phyloP scores from a whole-genome alignment of 2,888 invertebrate species.

The Cheiracanthium punctorium region DNA sequence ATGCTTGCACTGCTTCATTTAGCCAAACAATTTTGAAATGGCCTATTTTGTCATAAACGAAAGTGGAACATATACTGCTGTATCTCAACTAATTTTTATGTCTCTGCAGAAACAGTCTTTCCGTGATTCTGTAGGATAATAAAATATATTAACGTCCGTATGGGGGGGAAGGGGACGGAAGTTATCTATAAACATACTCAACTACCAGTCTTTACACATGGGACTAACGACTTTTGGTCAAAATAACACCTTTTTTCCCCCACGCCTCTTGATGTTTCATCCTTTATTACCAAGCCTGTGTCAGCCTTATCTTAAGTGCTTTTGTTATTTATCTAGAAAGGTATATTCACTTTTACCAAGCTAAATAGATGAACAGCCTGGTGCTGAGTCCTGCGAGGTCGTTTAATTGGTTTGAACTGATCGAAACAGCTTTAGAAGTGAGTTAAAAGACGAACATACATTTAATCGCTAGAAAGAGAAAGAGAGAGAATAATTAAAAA shows the following conservation, averaged over 20 bases:
- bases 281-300: slow-evolving; percentile 59
- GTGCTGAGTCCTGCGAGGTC: neutral
- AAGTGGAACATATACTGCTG: too few relatives aligned
- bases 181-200: slow-evolving; percentile 3
- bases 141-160: neutral
- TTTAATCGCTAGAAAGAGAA: too few relatives aligned
- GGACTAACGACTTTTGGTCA: neutral
- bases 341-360: neutral
- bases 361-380: neutral
- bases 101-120: neutral
- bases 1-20: too few relatives aligned
- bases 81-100: too few relatives aligned
- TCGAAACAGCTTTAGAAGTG: neutral
- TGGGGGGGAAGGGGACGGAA: neutral
- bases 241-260: neutral
- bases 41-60: too few relatives aligned
- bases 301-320: slow-evolving; percentile 62
- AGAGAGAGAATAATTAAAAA: too few relatives aligned
- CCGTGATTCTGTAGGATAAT: neutral
- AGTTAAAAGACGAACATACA: too few relatives aligned
- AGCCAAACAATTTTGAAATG: too few relatives aligned
- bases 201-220: slow-evolving; percentile 8
- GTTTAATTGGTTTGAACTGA: neutral
- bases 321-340: slow-evolving; percentile 22
- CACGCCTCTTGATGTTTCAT: slow-evolving; percentile 23